A percentile compares a stretch with the other conserved stretches of the same genome.
Conservation (phyloP, 2,888 invertebrate species). For the Cantharis nigra region DNA sequence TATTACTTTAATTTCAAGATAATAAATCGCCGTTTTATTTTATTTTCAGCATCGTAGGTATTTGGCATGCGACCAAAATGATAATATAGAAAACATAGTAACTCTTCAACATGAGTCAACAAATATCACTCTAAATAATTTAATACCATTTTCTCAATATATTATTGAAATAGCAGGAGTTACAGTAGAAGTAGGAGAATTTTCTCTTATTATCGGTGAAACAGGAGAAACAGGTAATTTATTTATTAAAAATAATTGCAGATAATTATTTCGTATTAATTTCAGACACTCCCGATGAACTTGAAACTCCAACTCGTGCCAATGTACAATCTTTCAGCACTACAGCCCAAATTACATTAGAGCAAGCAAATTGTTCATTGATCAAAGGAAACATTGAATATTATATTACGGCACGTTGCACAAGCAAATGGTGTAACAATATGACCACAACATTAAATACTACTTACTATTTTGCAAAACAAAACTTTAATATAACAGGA, state of each 20-base stretch:
- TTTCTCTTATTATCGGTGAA: not conserved
- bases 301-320: not conserved
- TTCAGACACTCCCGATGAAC: slow-evolving; percentile 4
- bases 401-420: not conserved
- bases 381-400: slow-evolving; percentile 3
- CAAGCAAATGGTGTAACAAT: slow-evolving; percentile 10
- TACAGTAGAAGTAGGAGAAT: not conserved
- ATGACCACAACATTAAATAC: not conserved
- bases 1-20: too few species aligned
- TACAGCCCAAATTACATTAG: not conserved
- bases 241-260: not conserved
- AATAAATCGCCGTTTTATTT: not conserved
- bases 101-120: not conserved
- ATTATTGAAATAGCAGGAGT: not conserved
- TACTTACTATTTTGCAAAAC: not conserved
- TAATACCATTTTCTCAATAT: slow-evolving; percentile 4
- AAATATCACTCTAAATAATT: not conserved
- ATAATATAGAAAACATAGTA: not conserved
- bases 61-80: not conserved
- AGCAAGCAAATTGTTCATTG: not conserved
- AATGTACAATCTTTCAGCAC: not conserved
- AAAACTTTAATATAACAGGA: not conserved
- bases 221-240: not conserved
- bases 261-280: not conserved
- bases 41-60: not conserved